A percentile compares a stretch with the other conserved stretches of the same genome.
These are phyloP conservation scores for Sitobion miscanthi DNA, from an alignment of 1,140 invertebrate species.

Conservation along the genomic window DNA sequence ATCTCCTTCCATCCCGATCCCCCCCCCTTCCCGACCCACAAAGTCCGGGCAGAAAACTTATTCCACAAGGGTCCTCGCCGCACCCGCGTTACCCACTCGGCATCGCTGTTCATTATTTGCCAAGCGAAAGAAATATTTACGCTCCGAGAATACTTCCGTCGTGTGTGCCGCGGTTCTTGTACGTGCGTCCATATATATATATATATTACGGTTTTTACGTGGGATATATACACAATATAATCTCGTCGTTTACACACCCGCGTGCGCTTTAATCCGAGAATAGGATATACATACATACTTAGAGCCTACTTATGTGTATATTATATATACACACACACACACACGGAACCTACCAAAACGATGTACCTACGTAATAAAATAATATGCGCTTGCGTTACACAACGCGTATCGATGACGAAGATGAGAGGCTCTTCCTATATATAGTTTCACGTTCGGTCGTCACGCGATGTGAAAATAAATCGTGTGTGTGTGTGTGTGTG, in stretches of 20 bases:
- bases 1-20: neutral
- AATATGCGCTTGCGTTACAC: neutral
- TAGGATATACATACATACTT: neutral
- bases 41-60: neutral
- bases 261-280: neutral
- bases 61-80: neutral
- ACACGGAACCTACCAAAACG: neutral
- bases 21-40: neutral
- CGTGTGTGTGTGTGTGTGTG: neutral
- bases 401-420: neutral
- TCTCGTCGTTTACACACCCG: neutral
- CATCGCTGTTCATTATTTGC: neutral
- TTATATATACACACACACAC: too few species aligned
- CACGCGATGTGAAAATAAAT: slow-evolving; percentile 49
- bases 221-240: neutral
- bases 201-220: neutral
- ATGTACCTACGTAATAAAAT: neutral
- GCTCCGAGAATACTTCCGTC: neutral
- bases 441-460: slow-evolving; percentile 32
- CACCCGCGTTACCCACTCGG: neutral
- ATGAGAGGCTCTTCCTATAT: neutral
- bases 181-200: too few species aligned
- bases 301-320: neutral
- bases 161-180: neutral
- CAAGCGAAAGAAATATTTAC: neutral